Evolutionary conservation across 2,888 invertebrate genomes (phyloP), one percentile per base, ranked within the genome.

Genomic region (Drosophila dives): DNA sequence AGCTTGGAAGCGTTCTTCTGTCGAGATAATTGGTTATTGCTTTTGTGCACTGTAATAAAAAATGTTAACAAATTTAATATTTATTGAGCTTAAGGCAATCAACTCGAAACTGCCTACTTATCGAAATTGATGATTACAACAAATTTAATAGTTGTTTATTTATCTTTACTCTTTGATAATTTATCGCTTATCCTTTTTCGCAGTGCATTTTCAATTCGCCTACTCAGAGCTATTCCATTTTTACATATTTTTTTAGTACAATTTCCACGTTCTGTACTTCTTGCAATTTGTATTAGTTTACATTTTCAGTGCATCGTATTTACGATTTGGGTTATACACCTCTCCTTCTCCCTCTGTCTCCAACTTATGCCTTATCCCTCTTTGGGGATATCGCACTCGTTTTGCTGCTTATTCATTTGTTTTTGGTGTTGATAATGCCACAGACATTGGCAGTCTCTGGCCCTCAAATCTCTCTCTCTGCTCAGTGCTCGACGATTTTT

Each of bases 281-380:
- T 62, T 77, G 77, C 77, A 77, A 77, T 72, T 77, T 77, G 72
- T 77, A 20, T 45, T 64, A 72, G 76, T 72, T 63, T 45, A 65
- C 38, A 42, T 75, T 87, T 89, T 80, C 83, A 82, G 73, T 89
- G 83, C 77, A 74, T 86, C 83, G 80, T 80, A 87, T 89, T 77
- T 87, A 71, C 87, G 85, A 76, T 66, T 64, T 42, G 48, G 56
- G 29, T 29, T 36, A 50, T 26, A 42, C 56, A 58, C 38, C 69
- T 60, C 40, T 42, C 50, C 40, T 12, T 48, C 56, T 38, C 33
- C 36, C 33, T 26, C 15, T 15, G 1, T 20, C 20, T 42, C 6
- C 20, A 20, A 12, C 45, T 7, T 20, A 12, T 45, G 45, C 45
- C 51, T 32, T 8, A 40, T 40, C 38, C 38, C 4, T 32, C 38